Evolutionary conservation across 1,140 invertebrate species (phyloP).

Genomic region (Cylas formicarius): DNA sequence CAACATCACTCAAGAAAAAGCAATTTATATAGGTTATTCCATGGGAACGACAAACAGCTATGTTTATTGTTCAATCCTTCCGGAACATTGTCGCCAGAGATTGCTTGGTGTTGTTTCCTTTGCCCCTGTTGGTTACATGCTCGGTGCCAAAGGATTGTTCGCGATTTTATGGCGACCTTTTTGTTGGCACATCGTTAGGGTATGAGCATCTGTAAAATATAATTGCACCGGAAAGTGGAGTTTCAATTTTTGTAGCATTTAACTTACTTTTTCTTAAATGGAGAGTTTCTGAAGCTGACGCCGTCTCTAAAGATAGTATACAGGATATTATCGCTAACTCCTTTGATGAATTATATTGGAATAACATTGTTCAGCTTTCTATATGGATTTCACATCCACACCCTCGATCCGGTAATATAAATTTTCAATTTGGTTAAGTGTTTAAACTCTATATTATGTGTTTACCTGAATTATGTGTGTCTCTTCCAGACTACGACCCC

Average conservation of each 20-base stretch:
- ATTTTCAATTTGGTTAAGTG: not conserved
- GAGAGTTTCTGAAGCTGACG: not conserved
- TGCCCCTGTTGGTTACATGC: slow-evolving; percentile 1
- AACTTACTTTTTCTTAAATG: not conserved
- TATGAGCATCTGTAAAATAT: not conserved
- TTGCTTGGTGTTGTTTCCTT: slow-evolving; percentile 5
- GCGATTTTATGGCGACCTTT: too few relatives aligned
- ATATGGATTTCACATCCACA: not conserved
- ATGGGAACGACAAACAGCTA: slow-evolving; percentile 4
- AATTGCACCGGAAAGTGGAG: not conserved
- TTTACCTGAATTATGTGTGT: not conserved
- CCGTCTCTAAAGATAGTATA: not conserved
- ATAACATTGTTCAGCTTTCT: not conserved
- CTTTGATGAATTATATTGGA: not conserved
- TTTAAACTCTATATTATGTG: not conserved
- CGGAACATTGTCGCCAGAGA: not conserved
- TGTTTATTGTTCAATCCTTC: not conserved
- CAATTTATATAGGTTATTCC: slow-evolving; percentile 11
- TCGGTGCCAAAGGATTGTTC: slow-evolving; percentile 1
- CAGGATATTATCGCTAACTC: too few relatives aligned
- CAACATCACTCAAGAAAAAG: not conserved
- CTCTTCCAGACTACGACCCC: not conserved
- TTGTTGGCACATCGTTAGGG: not conserved
- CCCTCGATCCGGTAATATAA: not conserved
- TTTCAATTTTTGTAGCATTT: not conserved